A percentile compares a stretch with the other conserved stretches of the same genome.
phyloP scores from a whole-genome alignment of 2,797 vertebrate species.

The Vireo griseus region DNA sequence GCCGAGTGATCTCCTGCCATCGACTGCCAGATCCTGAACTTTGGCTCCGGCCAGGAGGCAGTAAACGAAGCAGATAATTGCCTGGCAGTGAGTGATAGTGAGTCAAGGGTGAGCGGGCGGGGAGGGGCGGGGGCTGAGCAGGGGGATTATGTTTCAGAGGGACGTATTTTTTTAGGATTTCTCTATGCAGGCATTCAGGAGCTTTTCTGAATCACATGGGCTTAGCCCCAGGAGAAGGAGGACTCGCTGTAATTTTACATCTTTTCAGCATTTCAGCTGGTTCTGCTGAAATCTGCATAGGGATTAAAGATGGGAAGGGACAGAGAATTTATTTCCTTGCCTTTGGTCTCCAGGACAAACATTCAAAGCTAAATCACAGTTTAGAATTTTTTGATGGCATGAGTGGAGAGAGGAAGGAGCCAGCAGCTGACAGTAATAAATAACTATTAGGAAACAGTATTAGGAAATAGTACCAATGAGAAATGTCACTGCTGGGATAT shows the following conservation, averaged over 20 bases:
- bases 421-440: slow-evolving; percentile 39
- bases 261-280: slow-evolving; percentile 21
- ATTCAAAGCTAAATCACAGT: background rate
- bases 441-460: slow-evolving; percentile 43
- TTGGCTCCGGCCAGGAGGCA: slow-evolving; percentile 14
- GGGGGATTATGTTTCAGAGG: slow-evolving; percentile 48
- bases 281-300: background rate
- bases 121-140: background rate
- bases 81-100: slow-evolving; percentile 46
- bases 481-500: slow-evolving; percentile 1
- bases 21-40: slow-evolving; percentile 5
- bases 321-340: background rate
- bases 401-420: background rate
- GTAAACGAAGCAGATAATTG: slow-evolving; percentile 46
- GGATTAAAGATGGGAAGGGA: background rate
- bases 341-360: background rate
- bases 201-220: slow-evolving; percentile 16
- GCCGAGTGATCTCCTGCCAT: slow-evolving; percentile 1
- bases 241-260: slow-evolving; percentile 4
- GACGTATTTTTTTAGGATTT: slow-evolving; percentile 53
- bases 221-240: background rate
- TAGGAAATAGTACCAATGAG: slow-evolving; percentile 21
- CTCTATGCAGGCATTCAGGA: slow-evolving; percentile 17
- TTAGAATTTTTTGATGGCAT: background rate
- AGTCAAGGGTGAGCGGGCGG: slow-evolving; percentile 19